Conservation (phyloP, 2,113 vertebrate genomes). For the Bufo bufo region DNA sequence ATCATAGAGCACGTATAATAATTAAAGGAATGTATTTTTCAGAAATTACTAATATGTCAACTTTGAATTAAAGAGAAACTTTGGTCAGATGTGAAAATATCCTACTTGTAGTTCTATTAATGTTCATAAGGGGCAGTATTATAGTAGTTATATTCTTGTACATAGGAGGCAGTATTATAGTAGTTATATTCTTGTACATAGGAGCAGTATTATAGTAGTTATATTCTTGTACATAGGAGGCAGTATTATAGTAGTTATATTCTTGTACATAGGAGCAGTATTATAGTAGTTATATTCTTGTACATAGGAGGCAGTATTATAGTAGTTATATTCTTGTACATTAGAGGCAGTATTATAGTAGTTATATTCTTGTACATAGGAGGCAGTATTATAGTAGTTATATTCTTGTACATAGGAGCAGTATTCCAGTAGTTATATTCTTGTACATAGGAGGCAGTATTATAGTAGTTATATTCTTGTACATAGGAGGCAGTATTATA, state of each 20-base stretch:
- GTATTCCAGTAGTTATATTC: constrained; percentile 19
- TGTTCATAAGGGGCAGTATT: background rate
- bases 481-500: background rate
- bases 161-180: background rate
- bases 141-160: constrained; percentile 2
- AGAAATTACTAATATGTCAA: constrained; percentile 12
- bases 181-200: background rate
- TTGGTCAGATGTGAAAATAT: background rate
- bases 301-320: constrained; percentile 3
- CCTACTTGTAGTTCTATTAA: background rate
- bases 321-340: constrained; percentile 10
- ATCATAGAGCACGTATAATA: background rate
- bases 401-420: constrained; percentile 1
- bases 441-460: constrained; percentile 7
- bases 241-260: constrained; percentile 18
- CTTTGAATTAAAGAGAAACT: background rate
- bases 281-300: constrained; percentile 17
- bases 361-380: constrained; percentile 1
- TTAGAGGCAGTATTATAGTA: background rate
- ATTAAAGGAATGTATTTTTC: background rate
- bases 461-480: constrained; percentile 19
- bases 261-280: constrained; percentile 2
- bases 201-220: constrained; percentile 9
- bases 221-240: background rate
- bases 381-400: constrained; percentile 11